These are phyloP conservation scores for Lanistes nyassanus DNA, from an alignment of 1,140 invertebrate genomes.

Conservation along the genomic window DNA sequence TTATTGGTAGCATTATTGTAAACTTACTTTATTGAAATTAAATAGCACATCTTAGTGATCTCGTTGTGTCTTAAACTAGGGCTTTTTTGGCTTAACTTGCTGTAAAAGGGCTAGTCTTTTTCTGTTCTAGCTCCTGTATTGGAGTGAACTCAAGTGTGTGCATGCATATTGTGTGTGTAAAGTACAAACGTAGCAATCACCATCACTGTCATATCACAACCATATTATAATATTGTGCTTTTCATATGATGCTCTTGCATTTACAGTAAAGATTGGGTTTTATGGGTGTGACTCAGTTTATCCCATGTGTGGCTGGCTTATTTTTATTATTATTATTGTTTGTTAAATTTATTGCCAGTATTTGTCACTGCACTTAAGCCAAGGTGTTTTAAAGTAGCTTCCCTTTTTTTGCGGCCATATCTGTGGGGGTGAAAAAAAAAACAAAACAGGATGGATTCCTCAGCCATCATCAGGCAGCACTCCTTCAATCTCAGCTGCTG, in stretches of 20 bases:
- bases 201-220: no score
- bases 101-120: neutral
- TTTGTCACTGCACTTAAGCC: neutral
- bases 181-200: no score
- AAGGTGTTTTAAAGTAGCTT: neutral
- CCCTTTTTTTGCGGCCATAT: neutral
- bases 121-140: neutral
- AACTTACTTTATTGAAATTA: neutral
- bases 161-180: no score
- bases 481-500: constrained; percentile 77
- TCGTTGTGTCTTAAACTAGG: neutral
- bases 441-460: constrained; percentile 48
- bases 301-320: no score
- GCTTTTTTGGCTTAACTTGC: neutral
- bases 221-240: no score
- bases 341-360: neutral
- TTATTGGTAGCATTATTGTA: neutral
- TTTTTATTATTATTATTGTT: no score
- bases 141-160: no score
- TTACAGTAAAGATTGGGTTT: no score
- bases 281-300: no score
- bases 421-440: neutral
- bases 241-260: no score
- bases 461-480: constrained; percentile 71
- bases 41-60: neutral